Conservation (phyloP, 2,797 vertebrate genomes). For the Molossus alvarezi region DNA sequence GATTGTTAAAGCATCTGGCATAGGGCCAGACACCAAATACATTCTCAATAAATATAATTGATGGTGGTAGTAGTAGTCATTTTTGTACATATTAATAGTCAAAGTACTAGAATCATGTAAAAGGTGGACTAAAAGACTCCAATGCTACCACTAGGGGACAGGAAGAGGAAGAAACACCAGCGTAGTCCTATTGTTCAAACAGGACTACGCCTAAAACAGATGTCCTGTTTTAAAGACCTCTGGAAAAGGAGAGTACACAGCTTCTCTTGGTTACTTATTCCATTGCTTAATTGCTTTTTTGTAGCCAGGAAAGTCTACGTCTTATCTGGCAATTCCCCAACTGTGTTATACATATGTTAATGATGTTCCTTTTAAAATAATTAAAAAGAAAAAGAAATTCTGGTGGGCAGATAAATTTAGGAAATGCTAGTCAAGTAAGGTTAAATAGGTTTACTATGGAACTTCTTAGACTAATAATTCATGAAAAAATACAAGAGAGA, state of each 20-base stretch:
- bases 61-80: not conserved
- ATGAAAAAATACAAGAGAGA: not conserved
- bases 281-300: conserved; percentile 41
- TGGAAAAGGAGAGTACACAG: conserved; percentile 67
- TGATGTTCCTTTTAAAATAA: conserved; percentile 68
- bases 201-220: conserved; percentile 80
- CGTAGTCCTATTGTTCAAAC: conserved; percentile 76
- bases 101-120: conserved; percentile 7
- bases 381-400: conserved; percentile 47
- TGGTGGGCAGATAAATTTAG: conserved; percentile 64
- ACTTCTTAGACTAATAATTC: conserved; percentile 23
- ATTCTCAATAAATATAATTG: not conserved
- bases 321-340: conserved; percentile 65
- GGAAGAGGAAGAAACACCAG: conserved; percentile 80
- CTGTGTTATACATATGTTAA: conserved; percentile 59
- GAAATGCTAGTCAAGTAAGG: conserved; percentile 35
- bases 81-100: conserved; percentile 35
- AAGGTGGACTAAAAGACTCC: conserved; percentile 66
- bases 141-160: conserved; percentile 58
- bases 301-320: conserved; percentile 68
- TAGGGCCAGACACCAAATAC: not conserved
- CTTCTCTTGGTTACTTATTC: conserved; percentile 57
- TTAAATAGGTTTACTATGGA: not conserved
- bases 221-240: conserved; percentile 77
- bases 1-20: not conserved